Percentiles rank a stretch among this genome's conserved stretches.
Evolutionary conservation across 2,797 vertebrate species (phyloP).

Genomic region (Sparidentex hasta): DNA sequence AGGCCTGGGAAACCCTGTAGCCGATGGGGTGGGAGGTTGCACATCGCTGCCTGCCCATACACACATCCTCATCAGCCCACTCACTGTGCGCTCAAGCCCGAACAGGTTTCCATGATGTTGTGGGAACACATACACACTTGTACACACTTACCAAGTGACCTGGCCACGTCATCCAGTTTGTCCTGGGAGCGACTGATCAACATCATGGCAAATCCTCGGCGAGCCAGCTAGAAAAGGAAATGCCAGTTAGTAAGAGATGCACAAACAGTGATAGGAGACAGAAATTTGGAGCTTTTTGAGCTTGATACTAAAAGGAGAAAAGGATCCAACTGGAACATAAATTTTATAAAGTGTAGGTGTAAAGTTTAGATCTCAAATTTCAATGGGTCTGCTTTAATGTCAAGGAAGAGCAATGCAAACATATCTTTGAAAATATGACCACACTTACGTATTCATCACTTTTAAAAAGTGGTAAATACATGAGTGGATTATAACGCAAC

Average conservation of each 20-base stretch:
- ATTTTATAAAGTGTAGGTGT: background rate
- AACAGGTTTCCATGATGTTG: constrained; percentile 62
- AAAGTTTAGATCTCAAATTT: background rate
- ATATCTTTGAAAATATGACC: background rate
- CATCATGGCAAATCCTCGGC: constrained; percentile 90
- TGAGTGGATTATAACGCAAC: too few species aligned
- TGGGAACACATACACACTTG: background rate
- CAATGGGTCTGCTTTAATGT: background rate
- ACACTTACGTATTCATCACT: too few species aligned
- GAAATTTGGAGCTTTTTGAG: background rate
- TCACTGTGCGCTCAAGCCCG: constrained; percentile 39
- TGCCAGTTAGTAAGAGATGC: constrained; percentile 1
- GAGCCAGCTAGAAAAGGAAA: constrained; percentile 87
- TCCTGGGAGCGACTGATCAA: constrained; percentile 96
- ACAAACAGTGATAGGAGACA: background rate
- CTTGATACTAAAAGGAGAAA: background rate
- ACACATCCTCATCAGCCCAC: constrained; percentile 55
- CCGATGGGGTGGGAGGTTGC: constrained; percentile 22
- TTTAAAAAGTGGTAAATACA: too few species aligned
- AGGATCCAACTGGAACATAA: background rate
- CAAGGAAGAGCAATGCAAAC: background rate
- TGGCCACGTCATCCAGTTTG: constrained; percentile 92
- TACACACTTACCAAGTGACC: constrained; percentile 88
- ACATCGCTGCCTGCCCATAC: constrained; percentile 39
- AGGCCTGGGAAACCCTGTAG: constrained; percentile 37